Evolutionary conservation across 2,113 vertebrate species (phyloP).

Genomic region (Otus sunia): DNA sequence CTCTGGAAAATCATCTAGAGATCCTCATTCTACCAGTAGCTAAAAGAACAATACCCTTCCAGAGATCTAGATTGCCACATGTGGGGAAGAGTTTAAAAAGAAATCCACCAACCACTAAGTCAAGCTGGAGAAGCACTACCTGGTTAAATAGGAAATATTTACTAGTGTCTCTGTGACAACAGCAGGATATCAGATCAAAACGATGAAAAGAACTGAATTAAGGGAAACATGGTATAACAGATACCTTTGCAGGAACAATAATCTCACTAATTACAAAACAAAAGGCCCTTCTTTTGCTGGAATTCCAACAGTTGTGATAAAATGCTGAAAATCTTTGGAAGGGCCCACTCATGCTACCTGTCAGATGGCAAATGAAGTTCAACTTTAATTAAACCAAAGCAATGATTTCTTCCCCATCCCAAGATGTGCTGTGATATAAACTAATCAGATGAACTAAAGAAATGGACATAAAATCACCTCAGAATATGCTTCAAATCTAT

Average conservation of each 20-base stretch:
- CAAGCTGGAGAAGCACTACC: background rate
- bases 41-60: background rate
- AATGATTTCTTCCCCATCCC: fast-evolving
- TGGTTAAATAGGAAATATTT: background rate
- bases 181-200: background rate
- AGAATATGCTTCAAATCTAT: background rate
- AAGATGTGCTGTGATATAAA: background rate
- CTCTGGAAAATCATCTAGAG: background rate
- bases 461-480: background rate
- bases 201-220: background rate
- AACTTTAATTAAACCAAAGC: background rate
- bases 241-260: background rate
- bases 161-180: background rate
- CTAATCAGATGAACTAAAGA: background rate
- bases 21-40: background rate
- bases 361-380: background rate
- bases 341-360: background rate
- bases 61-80: background rate
- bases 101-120: background rate
- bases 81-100: background rate
- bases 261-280: background rate
- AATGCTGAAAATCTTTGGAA: background rate
- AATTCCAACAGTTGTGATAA: background rate
- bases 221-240: background rate
- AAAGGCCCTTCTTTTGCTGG: too few species aligned